phyloP scores from a whole-genome alignment of 2,797 vertebrate genomes.

The Leptatherina wallacei region DNA sequence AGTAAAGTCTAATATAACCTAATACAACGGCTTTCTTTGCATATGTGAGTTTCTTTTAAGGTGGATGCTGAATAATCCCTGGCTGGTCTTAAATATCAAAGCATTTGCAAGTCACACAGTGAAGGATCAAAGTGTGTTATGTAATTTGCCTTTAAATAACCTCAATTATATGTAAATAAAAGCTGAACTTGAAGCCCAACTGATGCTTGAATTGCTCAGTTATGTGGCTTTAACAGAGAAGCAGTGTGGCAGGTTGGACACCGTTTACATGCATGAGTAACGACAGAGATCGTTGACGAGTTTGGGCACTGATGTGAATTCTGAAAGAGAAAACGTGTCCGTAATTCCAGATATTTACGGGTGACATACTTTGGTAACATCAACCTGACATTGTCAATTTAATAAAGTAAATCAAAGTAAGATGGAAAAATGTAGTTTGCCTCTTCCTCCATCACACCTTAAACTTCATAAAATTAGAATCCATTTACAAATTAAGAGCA shows the following conservation, averaged over 20 bases:
- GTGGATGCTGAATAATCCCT: too few relatives aligned
- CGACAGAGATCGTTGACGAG: neutral
- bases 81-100: too few relatives aligned
- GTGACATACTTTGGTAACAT: neutral
- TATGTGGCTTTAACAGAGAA: neutral
- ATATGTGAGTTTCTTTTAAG: too few relatives aligned
- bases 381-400: neutral
- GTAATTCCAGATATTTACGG: neutral
- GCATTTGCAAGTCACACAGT: too few relatives aligned
- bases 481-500: neutral
- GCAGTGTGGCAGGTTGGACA: neutral
- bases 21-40: neutral
- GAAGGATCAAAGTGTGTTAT: too few relatives aligned
- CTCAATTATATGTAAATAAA: neutral
- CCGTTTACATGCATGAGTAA: neutral
- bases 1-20: too few relatives aligned
- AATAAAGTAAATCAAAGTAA: neutral
- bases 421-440: neutral
- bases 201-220: neutral
- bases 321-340: neutral
- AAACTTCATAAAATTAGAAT: neutral
- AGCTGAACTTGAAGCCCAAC: neutral
- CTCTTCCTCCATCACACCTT: neutral
- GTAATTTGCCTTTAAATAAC: neutral
- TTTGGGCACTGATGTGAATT: neutral